These are phyloP conservation scores for Seira ritae DNA, from an alignment of 2,888 invertebrate species.

Conservation along the genomic window DNA sequence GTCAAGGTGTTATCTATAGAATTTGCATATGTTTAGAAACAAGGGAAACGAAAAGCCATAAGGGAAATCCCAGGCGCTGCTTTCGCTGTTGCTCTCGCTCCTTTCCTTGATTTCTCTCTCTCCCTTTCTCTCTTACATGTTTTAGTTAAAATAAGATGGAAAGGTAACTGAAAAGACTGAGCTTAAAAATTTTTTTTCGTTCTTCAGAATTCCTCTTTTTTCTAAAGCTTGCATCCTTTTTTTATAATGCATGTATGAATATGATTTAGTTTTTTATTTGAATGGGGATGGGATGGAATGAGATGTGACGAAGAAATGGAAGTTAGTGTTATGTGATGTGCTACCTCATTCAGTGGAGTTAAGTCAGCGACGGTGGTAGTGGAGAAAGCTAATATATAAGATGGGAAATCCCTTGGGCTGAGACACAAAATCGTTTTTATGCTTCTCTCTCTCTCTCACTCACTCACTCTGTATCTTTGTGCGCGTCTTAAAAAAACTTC, in stretches of 20 bases:
- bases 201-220: background rate
- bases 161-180: slow-evolving; percentile 10
- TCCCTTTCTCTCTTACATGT: slow-evolving; percentile 8
- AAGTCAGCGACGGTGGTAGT: background rate
- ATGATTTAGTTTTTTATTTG: slow-evolving; percentile 47
- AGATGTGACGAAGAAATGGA: slow-evolving; percentile 26
- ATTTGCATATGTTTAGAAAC: slow-evolving; percentile 55
- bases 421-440: slow-evolving; percentile 51
- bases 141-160: background rate
- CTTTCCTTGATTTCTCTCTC: slow-evolving; percentile 15
- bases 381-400: slow-evolving; percentile 24
- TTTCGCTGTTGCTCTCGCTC: slow-evolving; percentile 1
- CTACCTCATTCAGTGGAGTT: slow-evolving; percentile 30
- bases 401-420: slow-evolving; percentile 49
- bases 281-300: slow-evolving; percentile 11
- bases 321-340: slow-evolving; percentile 13
- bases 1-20: slow-evolving; percentile 47
- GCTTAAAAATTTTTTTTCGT: background rate
- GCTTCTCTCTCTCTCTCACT: slow-evolving; percentile 7
- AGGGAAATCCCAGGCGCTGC: slow-evolving; percentile 38
- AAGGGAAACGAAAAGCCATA: slow-evolving; percentile 39
- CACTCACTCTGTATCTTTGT: background rate
- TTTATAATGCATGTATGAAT: slow-evolving; percentile 48
- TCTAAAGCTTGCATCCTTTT: slow-evolving; percentile 41
- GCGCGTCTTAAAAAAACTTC: background rate